These are phyloP conservation scores for Trididemnum nubilum DNA, from an alignment of 23 tunicate genomes.

Conservation along the genomic window DNA sequence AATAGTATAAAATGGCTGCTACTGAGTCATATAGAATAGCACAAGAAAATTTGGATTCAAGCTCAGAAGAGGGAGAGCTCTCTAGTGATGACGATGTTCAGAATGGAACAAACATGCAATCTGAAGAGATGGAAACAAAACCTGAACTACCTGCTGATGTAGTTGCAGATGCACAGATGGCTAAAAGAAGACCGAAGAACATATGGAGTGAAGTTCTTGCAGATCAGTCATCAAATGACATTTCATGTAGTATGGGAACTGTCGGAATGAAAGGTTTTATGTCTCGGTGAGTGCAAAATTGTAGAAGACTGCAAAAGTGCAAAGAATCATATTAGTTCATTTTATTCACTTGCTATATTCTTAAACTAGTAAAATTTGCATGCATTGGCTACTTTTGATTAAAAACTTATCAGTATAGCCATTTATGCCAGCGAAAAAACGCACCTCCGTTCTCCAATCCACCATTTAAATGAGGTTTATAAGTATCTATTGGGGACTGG, in stretches of 20 bases:
- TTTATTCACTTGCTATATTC: no score
- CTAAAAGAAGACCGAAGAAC: slow-evolving; percentile 46
- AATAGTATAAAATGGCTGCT: slow-evolving; percentile 32
- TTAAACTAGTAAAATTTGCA: no score
- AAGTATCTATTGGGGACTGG: no score
- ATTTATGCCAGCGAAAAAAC: no score
- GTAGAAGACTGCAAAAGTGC: no score
- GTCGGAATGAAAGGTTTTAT: slow-evolving; percentile 75
- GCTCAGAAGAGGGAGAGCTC: slow-evolving; percentile 60
- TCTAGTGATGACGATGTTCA: slow-evolving; percentile 42
- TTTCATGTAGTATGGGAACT: slow-evolving; percentile 67
- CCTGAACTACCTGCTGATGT: background rate
- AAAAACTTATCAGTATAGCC: no score
- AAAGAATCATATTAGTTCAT: no score
- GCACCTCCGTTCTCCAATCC: no score
- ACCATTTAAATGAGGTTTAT: no score
- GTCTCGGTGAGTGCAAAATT: slow-evolving; percentile 57
- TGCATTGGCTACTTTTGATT: no score
- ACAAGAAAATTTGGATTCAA: slow-evolving; percentile 16
- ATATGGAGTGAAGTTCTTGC: slow-evolving; percentile 78
- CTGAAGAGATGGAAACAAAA: background rate
- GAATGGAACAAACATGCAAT: background rate
- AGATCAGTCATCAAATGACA: slow-evolving; percentile 78
- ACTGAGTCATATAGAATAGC: slow-evolving; percentile 34
- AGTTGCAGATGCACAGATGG: background rate